phyloP scores from a whole-genome alignment of 2,797 vertebrate genomes.

The Thamnophis elegans region DNA sequence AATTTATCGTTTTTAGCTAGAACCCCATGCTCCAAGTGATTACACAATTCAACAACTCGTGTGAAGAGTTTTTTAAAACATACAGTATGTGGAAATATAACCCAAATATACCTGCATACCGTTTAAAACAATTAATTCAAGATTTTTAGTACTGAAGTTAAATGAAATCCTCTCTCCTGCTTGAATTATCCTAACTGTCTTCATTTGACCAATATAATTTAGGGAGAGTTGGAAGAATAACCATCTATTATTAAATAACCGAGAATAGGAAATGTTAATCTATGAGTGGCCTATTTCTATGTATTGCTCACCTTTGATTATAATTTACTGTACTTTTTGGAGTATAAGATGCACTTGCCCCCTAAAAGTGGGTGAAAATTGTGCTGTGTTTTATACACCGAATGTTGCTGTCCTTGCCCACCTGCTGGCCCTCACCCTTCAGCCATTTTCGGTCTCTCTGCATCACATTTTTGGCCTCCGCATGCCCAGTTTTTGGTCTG shows the following conservation, averaged over 20 bases:
- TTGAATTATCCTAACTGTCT: background rate
- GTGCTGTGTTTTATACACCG: too few species aligned
- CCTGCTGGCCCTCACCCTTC: too few species aligned
- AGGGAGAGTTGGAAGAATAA: background rate
- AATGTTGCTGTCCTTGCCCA: too few species aligned
- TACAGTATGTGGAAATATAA: background rate
- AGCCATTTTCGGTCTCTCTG: too few species aligned
- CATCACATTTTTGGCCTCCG: too few species aligned
- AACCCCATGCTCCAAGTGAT: background rate
- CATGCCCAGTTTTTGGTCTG: too few species aligned
- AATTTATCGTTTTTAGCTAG: background rate
- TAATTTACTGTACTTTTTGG: background rate
- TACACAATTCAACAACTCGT: background rate
- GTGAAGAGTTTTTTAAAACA: background rate
- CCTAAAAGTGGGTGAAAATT: too few species aligned
- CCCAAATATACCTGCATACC: background rate
- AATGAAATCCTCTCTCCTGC: background rate
- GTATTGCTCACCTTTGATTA: background rate
- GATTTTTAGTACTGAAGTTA: background rate
- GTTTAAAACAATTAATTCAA: background rate
- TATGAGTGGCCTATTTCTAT: background rate
- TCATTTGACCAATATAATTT: background rate
- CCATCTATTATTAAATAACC: background rate
- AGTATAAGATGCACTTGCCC: too few species aligned
- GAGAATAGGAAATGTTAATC: background rate